Conservation (phyloP, 1,140 invertebrate genomes). For the Chionoecetes opilio region DNA sequence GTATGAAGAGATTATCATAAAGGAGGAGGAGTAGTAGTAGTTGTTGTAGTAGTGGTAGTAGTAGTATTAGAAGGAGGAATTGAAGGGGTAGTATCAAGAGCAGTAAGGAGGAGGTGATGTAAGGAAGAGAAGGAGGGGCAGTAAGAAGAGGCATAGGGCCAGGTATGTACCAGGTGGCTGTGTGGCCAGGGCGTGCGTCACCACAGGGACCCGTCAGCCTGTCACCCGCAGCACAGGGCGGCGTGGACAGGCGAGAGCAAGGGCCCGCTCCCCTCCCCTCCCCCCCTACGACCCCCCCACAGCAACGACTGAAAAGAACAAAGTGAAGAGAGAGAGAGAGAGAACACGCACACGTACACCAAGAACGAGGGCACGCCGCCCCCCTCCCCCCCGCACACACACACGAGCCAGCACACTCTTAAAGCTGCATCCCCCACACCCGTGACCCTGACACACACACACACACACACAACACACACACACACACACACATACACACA, state of each 20-base stretch:
- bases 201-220: neutral
- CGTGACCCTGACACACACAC: neutral
- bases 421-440: neutral
- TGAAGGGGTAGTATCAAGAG: no score
- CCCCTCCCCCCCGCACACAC: neutral
- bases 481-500: neutral
- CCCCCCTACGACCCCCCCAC: neutral
- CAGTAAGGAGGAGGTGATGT: neutral
- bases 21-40: neutral
- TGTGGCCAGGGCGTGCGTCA: neutral
- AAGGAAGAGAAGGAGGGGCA: neutral
- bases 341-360: neutral
- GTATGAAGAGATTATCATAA: neutral
- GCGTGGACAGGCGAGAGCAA: neutral
- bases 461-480: slow-evolving; percentile 32
- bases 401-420: neutral
- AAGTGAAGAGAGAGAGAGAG: slow-evolving; percentile 28
- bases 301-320: neutral
- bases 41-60: neutral
- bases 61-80: neutral
- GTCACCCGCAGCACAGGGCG: neutral
- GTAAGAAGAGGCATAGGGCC: neutral
- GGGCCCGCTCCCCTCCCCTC: neutral
- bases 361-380: neutral
- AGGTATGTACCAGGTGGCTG: no score